These are phyloP conservation scores for Emydocephalus ijimae DNA, from an alignment of 2,113 vertebrate genomes.

Conservation along the genomic window DNA sequence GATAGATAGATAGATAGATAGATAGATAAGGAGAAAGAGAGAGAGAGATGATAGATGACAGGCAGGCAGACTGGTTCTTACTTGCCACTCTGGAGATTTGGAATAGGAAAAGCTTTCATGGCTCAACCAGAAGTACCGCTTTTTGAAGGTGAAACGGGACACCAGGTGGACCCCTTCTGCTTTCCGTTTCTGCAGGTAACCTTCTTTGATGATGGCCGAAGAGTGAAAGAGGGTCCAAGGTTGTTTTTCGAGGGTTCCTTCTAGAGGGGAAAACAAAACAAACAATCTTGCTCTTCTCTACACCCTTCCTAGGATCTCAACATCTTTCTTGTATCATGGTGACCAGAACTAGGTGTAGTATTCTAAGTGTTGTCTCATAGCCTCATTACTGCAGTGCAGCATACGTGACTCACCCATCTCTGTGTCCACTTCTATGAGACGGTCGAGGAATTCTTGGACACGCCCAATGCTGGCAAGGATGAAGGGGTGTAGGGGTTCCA, in stretches of 20 bases:
- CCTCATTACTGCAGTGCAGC: too few relatives aligned
- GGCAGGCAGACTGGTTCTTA: constrained; percentile 38
- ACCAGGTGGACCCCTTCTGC: constrained; percentile 71
- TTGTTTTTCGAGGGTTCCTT: constrained; percentile 63
- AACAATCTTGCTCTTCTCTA: too few relatives aligned
- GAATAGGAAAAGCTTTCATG: constrained; percentile 78
- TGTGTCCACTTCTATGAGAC: constrained; percentile 77
- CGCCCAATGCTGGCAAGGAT: constrained; percentile 80
- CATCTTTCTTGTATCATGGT: neutral
- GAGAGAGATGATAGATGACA: neutral
- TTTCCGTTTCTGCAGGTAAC: constrained; percentile 80
- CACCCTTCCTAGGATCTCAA: too few relatives aligned
- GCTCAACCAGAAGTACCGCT: constrained; percentile 88
- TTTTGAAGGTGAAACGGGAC: constrained; percentile 85
- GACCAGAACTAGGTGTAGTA: neutral
- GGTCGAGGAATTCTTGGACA: constrained; percentile 82
- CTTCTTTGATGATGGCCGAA: constrained; percentile 81
- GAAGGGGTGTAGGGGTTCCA: constrained; percentile 82
- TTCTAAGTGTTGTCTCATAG: too few relatives aligned
- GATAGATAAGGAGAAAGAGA: too few relatives aligned
- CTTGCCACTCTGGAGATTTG: constrained; percentile 82
- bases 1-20: too few relatives aligned
- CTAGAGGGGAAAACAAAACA: neutral
- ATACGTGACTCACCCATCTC: constrained; percentile 71
- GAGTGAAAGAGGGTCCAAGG: constrained; percentile 67